phyloP scores from a whole-genome alignment of 2,888 invertebrate species.

The Pseudococcus longispinus region DNA sequence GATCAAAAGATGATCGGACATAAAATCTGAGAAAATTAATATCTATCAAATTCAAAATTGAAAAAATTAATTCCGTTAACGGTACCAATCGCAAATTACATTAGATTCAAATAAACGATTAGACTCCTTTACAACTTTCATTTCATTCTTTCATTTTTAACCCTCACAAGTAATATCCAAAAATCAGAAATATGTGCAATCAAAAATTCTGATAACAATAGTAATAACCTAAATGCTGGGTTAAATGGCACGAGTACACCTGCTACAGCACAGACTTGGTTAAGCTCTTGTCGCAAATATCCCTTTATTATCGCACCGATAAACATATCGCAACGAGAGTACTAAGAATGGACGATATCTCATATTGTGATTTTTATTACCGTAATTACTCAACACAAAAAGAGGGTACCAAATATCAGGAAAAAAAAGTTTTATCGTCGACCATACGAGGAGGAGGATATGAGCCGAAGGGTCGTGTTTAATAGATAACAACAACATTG shows the following conservation, averaged over 20 bases:
- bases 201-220: too few species aligned
- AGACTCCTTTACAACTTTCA: too few species aligned
- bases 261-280: background rate
- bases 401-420: background rate
- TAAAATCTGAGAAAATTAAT: too few species aligned
- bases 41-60: too few species aligned
- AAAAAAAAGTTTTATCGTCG: slow-evolving; percentile 22
- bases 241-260: background rate
- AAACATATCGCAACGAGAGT: background rate
- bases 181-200: too few species aligned
- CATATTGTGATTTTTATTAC: slow-evolving; percentile 53
- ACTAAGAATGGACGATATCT: background rate
- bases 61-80: too few species aligned
- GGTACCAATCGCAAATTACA: too few species aligned
- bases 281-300: background rate
- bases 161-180: too few species aligned
- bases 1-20: too few species aligned
- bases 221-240: too few species aligned
- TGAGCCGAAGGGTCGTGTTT: slow-evolving; percentile 56
- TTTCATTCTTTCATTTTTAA: too few species aligned
- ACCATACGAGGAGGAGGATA: slow-evolving; percentile 25
- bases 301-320: background rate
- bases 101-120: too few species aligned
- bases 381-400: slow-evolving; percentile 45
- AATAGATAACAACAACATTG: slow-evolving; percentile 59